phyloP scores from a whole-genome alignment of 2,888 invertebrate genomes.

The Linnaemya vulpina region DNA sequence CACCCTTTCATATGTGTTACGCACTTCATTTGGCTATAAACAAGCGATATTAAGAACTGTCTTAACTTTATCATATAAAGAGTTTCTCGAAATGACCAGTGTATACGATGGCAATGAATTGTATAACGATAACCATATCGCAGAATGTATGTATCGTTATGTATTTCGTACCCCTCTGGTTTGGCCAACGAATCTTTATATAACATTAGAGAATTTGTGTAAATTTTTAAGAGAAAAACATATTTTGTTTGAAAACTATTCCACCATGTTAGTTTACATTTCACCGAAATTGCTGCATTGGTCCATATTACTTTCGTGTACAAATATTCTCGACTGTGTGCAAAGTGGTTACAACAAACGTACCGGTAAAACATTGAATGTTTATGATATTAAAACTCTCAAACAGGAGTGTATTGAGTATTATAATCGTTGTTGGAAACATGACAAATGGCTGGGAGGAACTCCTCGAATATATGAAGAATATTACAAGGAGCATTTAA shows the following conservation, averaged over 20 bases:
- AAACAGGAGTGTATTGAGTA: slow-evolving; percentile 50
- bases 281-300: slow-evolving; percentile 68
- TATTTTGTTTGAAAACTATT: slow-evolving; percentile 36
- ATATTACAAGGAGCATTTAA: slow-evolving; percentile 20
- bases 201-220: slow-evolving; percentile 44
- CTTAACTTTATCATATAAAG: slow-evolving; percentile 52
- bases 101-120: slow-evolving; percentile 42
- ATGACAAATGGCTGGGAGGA: slow-evolving; percentile 60
- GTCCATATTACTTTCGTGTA: slow-evolving; percentile 44
- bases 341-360: slow-evolving; percentile 48
- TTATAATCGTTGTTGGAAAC: slow-evolving; percentile 68
- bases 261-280: slow-evolving; percentile 55
- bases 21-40: slow-evolving; percentile 61
- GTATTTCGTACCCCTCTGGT: slow-evolving; percentile 33
- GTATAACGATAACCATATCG: slow-evolving; percentile 33
- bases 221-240: slow-evolving; percentile 47
- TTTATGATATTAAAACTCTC: slow-evolving; percentile 2
- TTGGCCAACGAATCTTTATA: slow-evolving; percentile 65
- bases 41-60: slow-evolving; percentile 49
- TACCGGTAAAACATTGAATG: slow-evolving; percentile 47
- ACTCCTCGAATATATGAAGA: slow-evolving; percentile 17
- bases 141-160: slow-evolving; percentile 58
- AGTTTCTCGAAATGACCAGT: slow-evolving; percentile 54
- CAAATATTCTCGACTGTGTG: slow-evolving; percentile 63
- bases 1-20: slow-evolving; percentile 49